These are phyloP conservation scores for Pecten maximus DNA, from an alignment of 2,888 invertebrate genomes.

Conservation along the genomic window DNA sequence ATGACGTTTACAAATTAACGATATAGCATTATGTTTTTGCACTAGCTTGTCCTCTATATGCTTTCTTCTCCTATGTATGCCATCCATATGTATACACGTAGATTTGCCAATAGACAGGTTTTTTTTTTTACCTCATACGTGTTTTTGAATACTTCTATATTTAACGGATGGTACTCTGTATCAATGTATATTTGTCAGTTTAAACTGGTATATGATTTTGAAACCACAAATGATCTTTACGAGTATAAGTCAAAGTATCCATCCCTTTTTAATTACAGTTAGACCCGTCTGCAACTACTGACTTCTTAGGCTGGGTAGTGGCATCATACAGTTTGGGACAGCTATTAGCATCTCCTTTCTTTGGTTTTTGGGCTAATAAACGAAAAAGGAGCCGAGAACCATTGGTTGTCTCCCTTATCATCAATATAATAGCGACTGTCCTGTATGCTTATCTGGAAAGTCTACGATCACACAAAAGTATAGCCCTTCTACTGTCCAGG, in stretches of 20 bases:
- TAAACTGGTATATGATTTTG: too few relatives aligned
- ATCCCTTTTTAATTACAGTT: constrained; percentile 65
- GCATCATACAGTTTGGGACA: constrained; percentile 82
- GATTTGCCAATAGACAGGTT: too few relatives aligned
- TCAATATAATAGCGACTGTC: constrained; percentile 80
- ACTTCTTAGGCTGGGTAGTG: constrained; percentile 81
- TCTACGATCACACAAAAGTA: constrained; percentile 63
- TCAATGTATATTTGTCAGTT: too few relatives aligned
- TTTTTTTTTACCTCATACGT: too few relatives aligned
- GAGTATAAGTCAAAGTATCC: too few relatives aligned
- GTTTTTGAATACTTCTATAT: too few relatives aligned
- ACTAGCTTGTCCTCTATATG: too few relatives aligned
- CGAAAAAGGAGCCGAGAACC: constrained; percentile 74
- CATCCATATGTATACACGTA: too few relatives aligned
- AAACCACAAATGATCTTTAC: neutral
- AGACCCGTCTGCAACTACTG: constrained; percentile 66
- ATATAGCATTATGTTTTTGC: too few relatives aligned
- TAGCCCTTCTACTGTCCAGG: constrained; percentile 73
- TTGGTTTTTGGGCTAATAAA: constrained; percentile 78
- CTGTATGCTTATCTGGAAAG: constrained; percentile 80
- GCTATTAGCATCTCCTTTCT: constrained; percentile 80
- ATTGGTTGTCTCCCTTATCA: constrained; percentile 74
- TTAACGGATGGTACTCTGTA: too few relatives aligned
- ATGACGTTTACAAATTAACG: too few relatives aligned
- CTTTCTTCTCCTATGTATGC: too few relatives aligned